phyloP scores from a whole-genome alignment of 2,797 vertebrate species.

The Macropodus opercularis region DNA sequence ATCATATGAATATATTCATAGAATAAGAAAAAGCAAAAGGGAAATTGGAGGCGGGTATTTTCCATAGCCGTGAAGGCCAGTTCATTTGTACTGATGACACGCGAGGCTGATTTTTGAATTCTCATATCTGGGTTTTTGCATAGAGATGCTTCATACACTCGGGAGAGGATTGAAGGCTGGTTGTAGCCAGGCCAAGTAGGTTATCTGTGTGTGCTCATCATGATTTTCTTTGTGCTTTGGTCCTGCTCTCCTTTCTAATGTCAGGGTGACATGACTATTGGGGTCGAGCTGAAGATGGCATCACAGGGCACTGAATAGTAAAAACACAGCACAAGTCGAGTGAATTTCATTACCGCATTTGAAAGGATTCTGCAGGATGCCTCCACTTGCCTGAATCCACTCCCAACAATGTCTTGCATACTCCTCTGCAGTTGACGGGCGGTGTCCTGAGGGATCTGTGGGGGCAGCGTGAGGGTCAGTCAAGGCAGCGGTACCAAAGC shows the following conservation, averaged over 20 bases:
- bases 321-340: no score
- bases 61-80: slow-evolving; percentile 40
- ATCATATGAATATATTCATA: slow-evolving; percentile 81
- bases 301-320: no score
- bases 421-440: no score
- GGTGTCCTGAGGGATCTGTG: no score
- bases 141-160: slow-evolving; percentile 37
- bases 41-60: slow-evolving; percentile 47
- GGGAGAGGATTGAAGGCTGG: slow-evolving; percentile 42
- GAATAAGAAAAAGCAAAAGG: slow-evolving; percentile 46
- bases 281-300: slow-evolving; percentile 14
- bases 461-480: no score
- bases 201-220: slow-evolving; percentile 63
- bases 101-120: slow-evolving; percentile 60
- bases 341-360: no score
- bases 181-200: slow-evolving; percentile 42
- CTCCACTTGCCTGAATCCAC: no score
- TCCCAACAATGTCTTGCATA: no score
- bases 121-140: slow-evolving; percentile 32
- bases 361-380: no score
- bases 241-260: slow-evolving; percentile 30
- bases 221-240: slow-evolving; percentile 16
- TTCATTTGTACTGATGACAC: slow-evolving; percentile 71
- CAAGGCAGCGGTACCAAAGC: no score
- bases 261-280: slow-evolving; percentile 26